Evolutionary conservation across 1,140 invertebrate genomes (phyloP), one percentile per base, ranked within the genome.

Genomic region (Cotesia chilonis): DNA sequence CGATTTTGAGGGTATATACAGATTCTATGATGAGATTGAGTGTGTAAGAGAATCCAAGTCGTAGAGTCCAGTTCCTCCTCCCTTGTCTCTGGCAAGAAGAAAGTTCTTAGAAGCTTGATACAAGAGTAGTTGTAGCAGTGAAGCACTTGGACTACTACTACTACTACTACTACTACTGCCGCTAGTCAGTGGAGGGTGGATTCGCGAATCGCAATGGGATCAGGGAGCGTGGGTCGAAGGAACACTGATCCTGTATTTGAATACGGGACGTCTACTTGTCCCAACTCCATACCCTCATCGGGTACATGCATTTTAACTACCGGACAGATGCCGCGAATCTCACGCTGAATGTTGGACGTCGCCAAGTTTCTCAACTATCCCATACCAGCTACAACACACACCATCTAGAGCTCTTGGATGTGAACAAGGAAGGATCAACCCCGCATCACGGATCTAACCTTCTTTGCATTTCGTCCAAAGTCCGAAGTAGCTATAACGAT

Each of bases 301-400:
- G 86, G 85, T 85, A 87, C 86, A 87, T 87, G 84, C 84, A 87
- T 87, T 87, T 87, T 87, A 87, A 87, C 85, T 87, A 87, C 81
- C 79, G 82, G 74, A 76, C 85, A 87, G 86, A 84, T 87, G 86
- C 80, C 77, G 68, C 69, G 74, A 75, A 75, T 85, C 85, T 83
- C 84, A 86, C 84, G 83, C 83, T 83, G 81, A 74, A 83, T 83
- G 80, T 79, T 77, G 76, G 74, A 73, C 77, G 78, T 81, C 75
- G 77, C 79, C 83, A 87, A 87, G 83, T 87, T 87, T 86, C 83
- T 79, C 78, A 84, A 86, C 83, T 85, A 85, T 84, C 80, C 79
- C 81, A 82, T 80, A 83, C 84, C 80, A 74, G 75, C 68, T 76
- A 54, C 73, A 64, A 65, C 61, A 57, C 38, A 47, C 41, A 47